Conservation (phyloP, 2,113 vertebrate species). For the Canis aureus region DNA sequence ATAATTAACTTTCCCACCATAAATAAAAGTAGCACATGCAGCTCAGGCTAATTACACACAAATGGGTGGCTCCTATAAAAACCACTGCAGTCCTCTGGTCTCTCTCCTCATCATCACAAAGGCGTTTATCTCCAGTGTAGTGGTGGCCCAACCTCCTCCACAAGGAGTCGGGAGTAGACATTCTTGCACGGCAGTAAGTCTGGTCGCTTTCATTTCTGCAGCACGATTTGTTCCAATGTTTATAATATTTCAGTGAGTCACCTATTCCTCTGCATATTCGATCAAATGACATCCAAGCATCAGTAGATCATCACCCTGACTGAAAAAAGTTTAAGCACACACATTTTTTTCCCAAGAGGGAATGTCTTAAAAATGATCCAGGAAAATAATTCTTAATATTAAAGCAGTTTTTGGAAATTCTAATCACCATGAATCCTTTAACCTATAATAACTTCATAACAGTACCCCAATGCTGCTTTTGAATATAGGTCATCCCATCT, state of each 20-base stretch:
- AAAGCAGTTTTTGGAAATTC: slow-evolving; percentile 65
- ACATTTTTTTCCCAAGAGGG: slow-evolving; percentile 81
- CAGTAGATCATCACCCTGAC: slow-evolving; percentile 82
- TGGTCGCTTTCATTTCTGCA: slow-evolving; percentile 67
- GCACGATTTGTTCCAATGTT: slow-evolving; percentile 72
- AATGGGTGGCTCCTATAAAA: slow-evolving; percentile 69
- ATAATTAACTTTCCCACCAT: slow-evolving; percentile 73
- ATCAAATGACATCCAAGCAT: slow-evolving; percentile 81
- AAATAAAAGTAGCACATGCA: slow-evolving; percentile 65
- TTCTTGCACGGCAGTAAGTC: slow-evolving; percentile 70
- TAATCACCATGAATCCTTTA: slow-evolving; percentile 46
- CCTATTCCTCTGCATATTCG: slow-evolving; percentile 80
- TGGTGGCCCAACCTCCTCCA: slow-evolving; percentile 72
- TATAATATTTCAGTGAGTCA: slow-evolving; percentile 78
- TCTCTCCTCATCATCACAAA: slow-evolving; percentile 62
- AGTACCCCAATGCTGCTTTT: slow-evolving; percentile 43
- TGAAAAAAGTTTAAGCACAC: slow-evolving; percentile 83
- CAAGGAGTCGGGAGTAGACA: slow-evolving; percentile 62
- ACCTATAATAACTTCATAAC: slow-evolving; percentile 33
- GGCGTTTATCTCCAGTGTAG: slow-evolving; percentile 68
- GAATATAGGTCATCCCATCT: slow-evolving; percentile 26
- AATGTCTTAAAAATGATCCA: slow-evolving; percentile 79
- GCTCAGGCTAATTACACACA: slow-evolving; percentile 74
- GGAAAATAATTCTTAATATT: slow-evolving; percentile 69
- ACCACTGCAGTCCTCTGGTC: slow-evolving; percentile 69